Percentiles rank a stretch among this genome's conserved stretches.
Conservation (phyloP, 2,797 vertebrate species). For the Lerista edwardsae region DNA sequence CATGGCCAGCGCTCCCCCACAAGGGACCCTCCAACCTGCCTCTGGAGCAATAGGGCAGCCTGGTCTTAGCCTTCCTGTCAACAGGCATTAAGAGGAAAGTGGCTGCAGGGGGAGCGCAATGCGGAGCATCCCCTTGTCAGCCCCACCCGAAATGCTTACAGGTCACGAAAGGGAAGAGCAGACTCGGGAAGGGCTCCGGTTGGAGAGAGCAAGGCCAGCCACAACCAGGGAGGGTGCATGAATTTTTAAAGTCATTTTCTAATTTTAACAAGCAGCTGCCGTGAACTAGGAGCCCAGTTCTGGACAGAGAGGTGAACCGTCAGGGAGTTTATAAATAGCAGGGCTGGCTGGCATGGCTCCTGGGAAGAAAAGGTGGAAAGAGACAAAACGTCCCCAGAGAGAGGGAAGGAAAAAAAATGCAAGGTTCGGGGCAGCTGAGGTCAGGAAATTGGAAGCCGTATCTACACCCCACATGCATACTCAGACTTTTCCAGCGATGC, state of each 20-base stretch:
- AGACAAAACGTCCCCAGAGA: neutral
- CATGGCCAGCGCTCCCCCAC: neutral
- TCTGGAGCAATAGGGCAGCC: neutral
- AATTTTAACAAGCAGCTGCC: slow-evolving; percentile 24
- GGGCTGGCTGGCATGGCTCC: neutral
- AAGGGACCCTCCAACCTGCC: neutral
- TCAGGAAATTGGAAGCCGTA: neutral
- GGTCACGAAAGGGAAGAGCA: neutral
- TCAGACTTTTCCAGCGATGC: neutral
- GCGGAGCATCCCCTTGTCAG: neutral
- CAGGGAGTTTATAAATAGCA: neutral
- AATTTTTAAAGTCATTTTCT: neutral
- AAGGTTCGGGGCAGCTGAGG: neutral
- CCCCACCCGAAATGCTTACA: neutral
- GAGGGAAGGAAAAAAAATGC: neutral
- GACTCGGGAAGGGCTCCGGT: neutral
- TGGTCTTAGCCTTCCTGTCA: neutral
- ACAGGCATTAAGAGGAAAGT: neutral
- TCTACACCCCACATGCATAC: neutral
- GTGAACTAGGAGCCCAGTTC: neutral
- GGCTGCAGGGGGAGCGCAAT: neutral
- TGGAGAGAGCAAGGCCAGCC: neutral
- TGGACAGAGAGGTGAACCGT: neutral
- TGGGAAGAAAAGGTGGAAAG: too few relatives aligned
- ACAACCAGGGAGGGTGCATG: neutral